Percentiles rank a stretch among this genome's conserved stretches.
Conservation (phyloP, 1,140 invertebrate species). For the Atta colombica region DNA sequence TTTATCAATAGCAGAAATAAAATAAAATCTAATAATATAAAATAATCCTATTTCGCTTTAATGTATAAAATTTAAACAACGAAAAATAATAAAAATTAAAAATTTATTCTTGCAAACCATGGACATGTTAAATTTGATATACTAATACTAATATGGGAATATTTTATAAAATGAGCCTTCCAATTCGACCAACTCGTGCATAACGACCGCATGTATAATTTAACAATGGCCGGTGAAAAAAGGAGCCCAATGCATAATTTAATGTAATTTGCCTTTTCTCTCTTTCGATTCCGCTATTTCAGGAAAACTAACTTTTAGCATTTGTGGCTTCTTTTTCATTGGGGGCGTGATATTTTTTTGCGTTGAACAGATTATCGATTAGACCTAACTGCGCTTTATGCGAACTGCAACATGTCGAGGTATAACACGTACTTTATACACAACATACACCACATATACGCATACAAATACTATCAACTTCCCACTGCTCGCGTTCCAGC, state of each 20-base stretch:
- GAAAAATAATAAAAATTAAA: neutral
- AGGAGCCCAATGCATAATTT: conserved; percentile 31
- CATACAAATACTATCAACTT: neutral
- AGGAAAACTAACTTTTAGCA: conserved; percentile 22
- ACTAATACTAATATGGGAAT: conserved; percentile 9
- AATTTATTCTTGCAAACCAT: neutral
- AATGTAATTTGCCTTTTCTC: neutral
- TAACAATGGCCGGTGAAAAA: neutral
- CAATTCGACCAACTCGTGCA: neutral
- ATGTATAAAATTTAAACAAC: neutral
- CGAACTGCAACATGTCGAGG: conserved; percentile 58
- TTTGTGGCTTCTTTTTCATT: conserved; percentile 21
- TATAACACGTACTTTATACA: conserved; percentile 27
- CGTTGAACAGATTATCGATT: conserved; percentile 71
- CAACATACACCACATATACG: neutral
- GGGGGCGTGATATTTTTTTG: conserved; percentile 52
- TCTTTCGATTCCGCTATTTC: neutral
- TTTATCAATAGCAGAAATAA: neutral
- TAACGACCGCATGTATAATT: conserved; percentile 42
- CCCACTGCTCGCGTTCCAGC: conserved; percentile 1
- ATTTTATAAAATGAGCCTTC: conserved; percentile 11
- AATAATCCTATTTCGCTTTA: neutral
- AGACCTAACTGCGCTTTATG: conserved; percentile 61
- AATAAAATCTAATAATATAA: neutral
- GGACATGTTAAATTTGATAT: neutral